Evolutionary conservation across 2,888 invertebrate species (phyloP).

Genomic region (Drosophila mercatorum): DNA sequence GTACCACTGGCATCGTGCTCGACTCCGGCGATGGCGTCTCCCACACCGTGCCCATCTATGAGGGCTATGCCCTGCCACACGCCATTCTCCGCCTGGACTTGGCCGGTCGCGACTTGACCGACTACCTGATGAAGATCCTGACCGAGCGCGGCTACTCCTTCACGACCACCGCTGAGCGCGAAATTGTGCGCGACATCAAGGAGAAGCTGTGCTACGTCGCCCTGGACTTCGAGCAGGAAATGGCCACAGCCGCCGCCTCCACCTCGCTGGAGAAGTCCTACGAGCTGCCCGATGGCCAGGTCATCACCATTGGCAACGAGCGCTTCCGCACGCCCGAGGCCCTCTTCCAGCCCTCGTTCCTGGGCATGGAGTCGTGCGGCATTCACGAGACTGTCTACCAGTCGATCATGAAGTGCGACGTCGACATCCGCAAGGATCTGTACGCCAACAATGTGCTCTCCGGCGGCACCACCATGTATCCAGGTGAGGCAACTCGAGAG

Average conservation of each 20-base stretch:
- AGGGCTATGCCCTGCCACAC: constrained; percentile 96
- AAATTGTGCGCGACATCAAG: constrained; percentile 98
- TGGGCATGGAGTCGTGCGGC: constrained; percentile 93
- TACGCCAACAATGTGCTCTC: constrained; percentile 97
- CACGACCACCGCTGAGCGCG: constrained; percentile 96
- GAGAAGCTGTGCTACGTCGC: constrained; percentile 97
- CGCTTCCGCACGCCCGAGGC: constrained; percentile 97
- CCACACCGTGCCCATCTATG: constrained; percentile 97
- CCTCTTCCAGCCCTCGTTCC: constrained; percentile 96
- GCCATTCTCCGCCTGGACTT: constrained; percentile 96
- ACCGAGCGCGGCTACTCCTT: constrained; percentile 96
- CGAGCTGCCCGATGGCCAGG: constrained; percentile 96
- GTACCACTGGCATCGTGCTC: constrained; percentile 98
- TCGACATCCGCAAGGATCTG: constrained; percentile 96
- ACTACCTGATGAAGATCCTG: constrained; percentile 97
- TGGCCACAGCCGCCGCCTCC: constrained; percentile 96
- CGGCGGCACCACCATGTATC: constrained; percentile 95
- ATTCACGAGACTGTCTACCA: constrained; percentile 98
- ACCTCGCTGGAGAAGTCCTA: constrained; percentile 97
- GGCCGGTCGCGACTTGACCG: constrained; percentile 96
- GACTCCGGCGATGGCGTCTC: constrained; percentile 98
- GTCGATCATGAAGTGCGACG: constrained; percentile 99
- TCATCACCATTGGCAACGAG: constrained; percentile 96
- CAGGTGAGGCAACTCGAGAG: constrained; percentile 85
- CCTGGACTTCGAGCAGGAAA: constrained; percentile 96